Base-by-base conservation (phyloP, 1,140 invertebrate species). In the Popillia japonica region DNA sequence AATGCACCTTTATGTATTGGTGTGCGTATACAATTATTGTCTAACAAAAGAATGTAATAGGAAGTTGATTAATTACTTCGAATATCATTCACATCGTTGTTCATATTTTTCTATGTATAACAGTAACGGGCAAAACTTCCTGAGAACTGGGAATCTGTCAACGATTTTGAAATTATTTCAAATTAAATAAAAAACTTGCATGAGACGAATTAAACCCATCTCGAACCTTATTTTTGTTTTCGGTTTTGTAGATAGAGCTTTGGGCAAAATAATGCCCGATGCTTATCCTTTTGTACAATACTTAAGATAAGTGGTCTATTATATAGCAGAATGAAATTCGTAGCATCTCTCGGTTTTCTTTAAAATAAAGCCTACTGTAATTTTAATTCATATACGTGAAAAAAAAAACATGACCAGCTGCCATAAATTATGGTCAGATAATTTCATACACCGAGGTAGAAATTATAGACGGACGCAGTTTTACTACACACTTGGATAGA, bases 301-400 rank as follows among this genome's bases (percentile, higher is more conserved):
- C 23, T 68, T 68, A 68, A 68, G 61, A 68, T 68, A 68, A 68
- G 61, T 68, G 61, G 61, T 20, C 61, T 22, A 68, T 68, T 68
- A 68, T 55, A 55, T 68, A 68, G 17, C 61, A 68, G 61, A 34
- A 34, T 22, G 61, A 68, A 68, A 68, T 68, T 68, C 22, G 61
- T 17, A 34, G 61, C 61, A 68, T 34, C 61, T 48, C 44, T 27
- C 61, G 11, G 48, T 34, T 34, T 34, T 34, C 27, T 55, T 55
- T 17, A 55, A 68, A 68, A 68, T 68, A 68, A 68, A 68, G 61
- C 27, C 61, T 68, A 68, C 61, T 68, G 61, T 68, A 68, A 68
- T 68, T 68, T 68, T 68, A 68, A 68, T 68, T 23, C 61, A 64
- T 22, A 68, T 34, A 34, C 11, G 27, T 34, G 27, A 34, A 34